phyloP scores from a whole-genome alignment of 2,888 invertebrate genomes.

The Philereme vetulata region DNA sequence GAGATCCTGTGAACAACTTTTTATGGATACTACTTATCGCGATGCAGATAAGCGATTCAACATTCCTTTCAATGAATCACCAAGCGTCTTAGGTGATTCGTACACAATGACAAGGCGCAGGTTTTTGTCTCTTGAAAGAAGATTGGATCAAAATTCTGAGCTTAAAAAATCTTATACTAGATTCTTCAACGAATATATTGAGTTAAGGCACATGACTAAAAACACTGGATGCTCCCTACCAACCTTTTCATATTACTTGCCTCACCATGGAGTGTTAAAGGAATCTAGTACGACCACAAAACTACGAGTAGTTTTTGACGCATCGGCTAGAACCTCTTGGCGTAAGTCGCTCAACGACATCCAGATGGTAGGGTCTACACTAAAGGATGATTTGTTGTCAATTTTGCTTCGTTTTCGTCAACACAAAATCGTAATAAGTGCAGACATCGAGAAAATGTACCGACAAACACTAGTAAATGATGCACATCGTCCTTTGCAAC shows the following conservation, averaged over 20 bases:
- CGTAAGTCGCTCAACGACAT: constrained; percentile 36
- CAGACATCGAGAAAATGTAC: constrained; percentile 40
- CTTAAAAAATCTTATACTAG: background rate
- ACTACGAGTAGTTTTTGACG: constrained; percentile 43
- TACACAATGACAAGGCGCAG: background rate
- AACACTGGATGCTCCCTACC: no score
- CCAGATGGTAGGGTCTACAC: constrained; percentile 28
- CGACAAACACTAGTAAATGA: constrained; percentile 21
- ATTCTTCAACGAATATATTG: constrained; percentile 1
- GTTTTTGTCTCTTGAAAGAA: background rate
- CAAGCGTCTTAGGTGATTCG: background rate
- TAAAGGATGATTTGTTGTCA: constrained; percentile 37
- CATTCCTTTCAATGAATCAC: no score
- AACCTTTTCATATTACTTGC: constrained; percentile 34
- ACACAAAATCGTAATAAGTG: constrained; percentile 29
- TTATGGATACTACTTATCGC: no score
- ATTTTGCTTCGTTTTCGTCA: constrained; percentile 39
- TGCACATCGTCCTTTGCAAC: constrained; percentile 33
- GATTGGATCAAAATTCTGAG: background rate
- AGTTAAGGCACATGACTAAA: background rate
- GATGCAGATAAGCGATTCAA: no score
- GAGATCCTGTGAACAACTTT: no score
- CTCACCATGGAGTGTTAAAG: constrained; percentile 42
- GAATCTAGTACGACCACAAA: constrained; percentile 37
- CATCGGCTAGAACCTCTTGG: constrained; percentile 33